Conservation (phyloP, 2,797 vertebrate species). For the Enteromius treurensis region DNA sequence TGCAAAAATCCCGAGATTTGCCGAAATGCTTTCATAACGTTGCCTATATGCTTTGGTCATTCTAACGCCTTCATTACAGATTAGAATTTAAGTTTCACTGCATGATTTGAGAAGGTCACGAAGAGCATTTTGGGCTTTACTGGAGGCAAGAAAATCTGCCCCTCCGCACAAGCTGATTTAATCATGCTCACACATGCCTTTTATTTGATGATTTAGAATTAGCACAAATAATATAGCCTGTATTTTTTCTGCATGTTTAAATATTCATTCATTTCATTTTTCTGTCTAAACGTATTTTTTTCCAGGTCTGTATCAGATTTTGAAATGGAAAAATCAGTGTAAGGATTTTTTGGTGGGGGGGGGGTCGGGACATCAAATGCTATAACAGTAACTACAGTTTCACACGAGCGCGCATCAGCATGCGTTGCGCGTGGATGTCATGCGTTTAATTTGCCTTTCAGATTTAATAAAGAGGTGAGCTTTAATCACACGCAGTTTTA, state of each 20-base stretch:
- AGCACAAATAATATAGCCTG: neutral
- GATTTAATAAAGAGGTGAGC: conserved; percentile 94
- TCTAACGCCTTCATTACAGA: neutral
- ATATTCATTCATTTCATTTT: neutral
- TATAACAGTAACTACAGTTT: neutral
- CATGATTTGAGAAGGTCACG: neutral
- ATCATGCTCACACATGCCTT: neutral
- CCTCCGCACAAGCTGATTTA: neutral
- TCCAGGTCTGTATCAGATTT: neutral
- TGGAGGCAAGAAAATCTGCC: neutral
- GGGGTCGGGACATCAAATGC: neutral
- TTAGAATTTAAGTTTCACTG: neutral
- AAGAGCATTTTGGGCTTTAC: neutral
- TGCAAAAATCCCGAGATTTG: no score
- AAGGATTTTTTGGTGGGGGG: neutral
- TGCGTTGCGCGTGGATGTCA: conserved; percentile 81
- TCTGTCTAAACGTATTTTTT: neutral
- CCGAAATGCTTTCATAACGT: neutral
- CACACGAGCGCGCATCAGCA: conserved; percentile 72
- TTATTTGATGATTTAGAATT: neutral
- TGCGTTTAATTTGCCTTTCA: conserved; percentile 96
- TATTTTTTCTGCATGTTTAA: neutral
- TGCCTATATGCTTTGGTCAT: neutral
- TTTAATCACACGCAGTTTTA: conserved; percentile 91
- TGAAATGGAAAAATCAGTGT: neutral